These are phyloP conservation scores for Datnioides undecimradiatus DNA, from an alignment of 2,113 vertebrate genomes.

Conservation along the genomic window DNA sequence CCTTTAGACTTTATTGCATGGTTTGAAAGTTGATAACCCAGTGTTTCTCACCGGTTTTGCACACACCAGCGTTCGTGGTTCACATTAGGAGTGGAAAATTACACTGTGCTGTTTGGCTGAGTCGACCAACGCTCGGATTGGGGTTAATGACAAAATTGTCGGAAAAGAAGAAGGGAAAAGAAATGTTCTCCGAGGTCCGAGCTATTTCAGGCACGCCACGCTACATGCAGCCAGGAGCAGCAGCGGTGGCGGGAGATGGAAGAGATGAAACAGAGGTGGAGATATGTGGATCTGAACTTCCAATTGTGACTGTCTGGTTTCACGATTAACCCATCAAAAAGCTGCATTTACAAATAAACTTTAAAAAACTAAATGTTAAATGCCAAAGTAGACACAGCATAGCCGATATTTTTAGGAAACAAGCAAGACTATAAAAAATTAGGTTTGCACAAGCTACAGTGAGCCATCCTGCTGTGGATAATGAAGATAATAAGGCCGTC, in stretches of 20 bases:
- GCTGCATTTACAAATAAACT: not conserved
- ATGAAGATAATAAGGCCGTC: not conserved
- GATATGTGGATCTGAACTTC: not conserved
- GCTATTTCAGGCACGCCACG: not conserved
- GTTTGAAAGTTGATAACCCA: not conserved
- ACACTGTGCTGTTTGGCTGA: not conserved
- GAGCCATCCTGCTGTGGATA: not conserved
- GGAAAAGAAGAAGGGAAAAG: not conserved
- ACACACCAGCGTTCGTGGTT: not conserved
- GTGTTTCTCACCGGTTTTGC: not conserved
- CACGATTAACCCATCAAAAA: not conserved
- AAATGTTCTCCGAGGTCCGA: not conserved
- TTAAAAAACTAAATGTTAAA: not conserved
- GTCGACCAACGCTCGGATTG: not conserved
- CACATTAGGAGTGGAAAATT: not conserved
- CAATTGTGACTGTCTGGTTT: not conserved
- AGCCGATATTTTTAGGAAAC: not conserved
- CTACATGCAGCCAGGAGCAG: not conserved
- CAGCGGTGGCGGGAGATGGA: not conserved
- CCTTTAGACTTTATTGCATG: not conserved
- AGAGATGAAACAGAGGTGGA: not conserved
- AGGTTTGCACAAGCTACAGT: not conserved
- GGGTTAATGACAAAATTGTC: constrained; percentile 9
- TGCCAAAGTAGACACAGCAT: not conserved
- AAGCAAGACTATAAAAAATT: not conserved